Evolutionary conservation across 2,888 invertebrate genomes (phyloP).

Genomic region (Eurytoma californica): DNA sequence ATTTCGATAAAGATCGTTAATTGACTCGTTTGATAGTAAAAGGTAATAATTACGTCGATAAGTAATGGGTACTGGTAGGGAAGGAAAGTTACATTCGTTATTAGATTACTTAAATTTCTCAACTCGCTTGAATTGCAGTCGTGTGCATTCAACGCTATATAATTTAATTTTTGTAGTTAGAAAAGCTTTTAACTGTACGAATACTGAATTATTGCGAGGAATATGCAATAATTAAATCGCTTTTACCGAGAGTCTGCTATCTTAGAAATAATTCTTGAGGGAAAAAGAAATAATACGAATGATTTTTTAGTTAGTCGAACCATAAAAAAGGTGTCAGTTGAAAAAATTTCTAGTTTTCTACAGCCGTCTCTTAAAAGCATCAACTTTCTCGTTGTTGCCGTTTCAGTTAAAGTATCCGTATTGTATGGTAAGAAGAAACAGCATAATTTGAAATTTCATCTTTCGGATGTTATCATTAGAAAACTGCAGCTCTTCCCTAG

Average conservation of each 20-base stretch:
- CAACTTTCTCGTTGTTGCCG: slow-evolving; percentile 26
- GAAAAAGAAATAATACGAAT: slow-evolving; percentile 11
- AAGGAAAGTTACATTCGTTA: too few species aligned
- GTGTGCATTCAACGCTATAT: too few species aligned
- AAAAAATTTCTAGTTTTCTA: slow-evolving; percentile 43
- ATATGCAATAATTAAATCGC: slow-evolving; percentile 15
- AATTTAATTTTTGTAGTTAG: too few species aligned
- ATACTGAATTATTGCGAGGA: too few species aligned
- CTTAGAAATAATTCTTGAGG: too few species aligned
- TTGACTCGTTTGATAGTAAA: too few species aligned
- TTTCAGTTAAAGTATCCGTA: slow-evolving; percentile 6
- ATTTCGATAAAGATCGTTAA: too few species aligned
- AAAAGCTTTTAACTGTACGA: too few species aligned
- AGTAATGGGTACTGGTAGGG: too few species aligned
- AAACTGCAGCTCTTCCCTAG: neutral
- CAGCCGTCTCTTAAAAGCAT: slow-evolving; percentile 19
- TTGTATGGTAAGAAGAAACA: slow-evolving; percentile 38
- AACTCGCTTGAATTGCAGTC: too few species aligned
- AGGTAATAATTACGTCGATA: too few species aligned
- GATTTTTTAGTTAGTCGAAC: slow-evolving; percentile 26
- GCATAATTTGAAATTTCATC: slow-evolving; percentile 14
- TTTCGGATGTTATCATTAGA: neutral
- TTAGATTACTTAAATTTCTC: too few species aligned
- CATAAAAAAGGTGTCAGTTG: slow-evolving; percentile 42
- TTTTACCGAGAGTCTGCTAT: neutral